phyloP scores from a whole-genome alignment of 2,888 invertebrate genomes.

The Platynereis dumerilii region DNA sequence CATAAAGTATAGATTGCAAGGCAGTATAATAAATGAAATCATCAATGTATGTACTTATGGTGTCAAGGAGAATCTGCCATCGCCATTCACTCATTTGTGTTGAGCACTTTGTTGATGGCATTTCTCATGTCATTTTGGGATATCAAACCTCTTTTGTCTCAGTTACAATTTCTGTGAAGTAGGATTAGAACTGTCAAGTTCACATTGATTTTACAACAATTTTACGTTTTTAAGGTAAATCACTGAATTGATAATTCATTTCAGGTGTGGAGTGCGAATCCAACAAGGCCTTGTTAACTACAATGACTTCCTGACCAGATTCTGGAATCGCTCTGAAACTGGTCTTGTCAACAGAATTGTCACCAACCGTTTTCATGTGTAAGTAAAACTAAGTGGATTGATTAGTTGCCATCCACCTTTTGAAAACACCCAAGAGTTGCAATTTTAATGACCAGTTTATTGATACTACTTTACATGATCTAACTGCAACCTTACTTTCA shows the following conservation, averaged over 20 bases:
- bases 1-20: too few species aligned
- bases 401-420: background rate
- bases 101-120: conserved; percentile 43
- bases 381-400: conserved; percentile 31
- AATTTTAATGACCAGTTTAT: too few species aligned
- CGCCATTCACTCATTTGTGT: conserved; percentile 43
- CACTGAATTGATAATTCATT: too few species aligned
- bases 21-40: conserved; percentile 46
- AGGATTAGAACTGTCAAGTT: too few species aligned
- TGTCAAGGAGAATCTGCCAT: conserved; percentile 42
- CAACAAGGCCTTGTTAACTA: conserved; percentile 46
- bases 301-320: conserved; percentile 45
- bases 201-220: too few species aligned
- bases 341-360: conserved; percentile 42
- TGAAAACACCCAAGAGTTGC: background rate
- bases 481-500: too few species aligned
- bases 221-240: too few species aligned
- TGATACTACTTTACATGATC: too few species aligned
- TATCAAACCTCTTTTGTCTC: conserved; percentile 43
- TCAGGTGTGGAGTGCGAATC: conserved; percentile 40
- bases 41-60: conserved; percentile 42
- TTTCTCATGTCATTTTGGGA: conserved; percentile 44
- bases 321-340: conserved; percentile 43
- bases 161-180: conserved; percentile 47
- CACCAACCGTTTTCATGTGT: conserved; percentile 40